phyloP scores from a whole-genome alignment of 2,888 invertebrate genomes.

The Nasonovia ribisnigri region DNA sequence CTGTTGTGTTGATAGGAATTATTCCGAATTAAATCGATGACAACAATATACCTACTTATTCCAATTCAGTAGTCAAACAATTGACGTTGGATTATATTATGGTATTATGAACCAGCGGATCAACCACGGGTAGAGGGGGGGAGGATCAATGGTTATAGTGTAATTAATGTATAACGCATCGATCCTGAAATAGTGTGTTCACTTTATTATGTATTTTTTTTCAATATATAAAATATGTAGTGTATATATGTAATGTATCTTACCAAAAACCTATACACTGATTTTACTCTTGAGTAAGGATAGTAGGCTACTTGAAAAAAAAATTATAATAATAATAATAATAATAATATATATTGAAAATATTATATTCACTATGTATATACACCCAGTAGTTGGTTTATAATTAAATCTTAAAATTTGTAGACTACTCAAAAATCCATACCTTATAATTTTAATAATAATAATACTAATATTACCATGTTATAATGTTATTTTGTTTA shows the following conservation, averaged over 20 bases:
- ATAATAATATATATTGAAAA: neutral
- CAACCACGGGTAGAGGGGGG: too few species aligned
- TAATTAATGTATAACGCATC: too few species aligned
- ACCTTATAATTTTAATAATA: too few species aligned
- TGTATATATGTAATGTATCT: neutral
- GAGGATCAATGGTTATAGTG: too few species aligned
- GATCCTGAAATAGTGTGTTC: too few species aligned
- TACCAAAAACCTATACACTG: neutral
- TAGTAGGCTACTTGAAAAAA: neutral
- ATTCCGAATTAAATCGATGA: conserved; percentile 12
- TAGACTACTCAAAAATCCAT: neutral
- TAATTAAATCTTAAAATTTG: neutral
- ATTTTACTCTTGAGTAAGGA: neutral
- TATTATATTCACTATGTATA: neutral
- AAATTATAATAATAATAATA: too few species aligned
- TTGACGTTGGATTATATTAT: too few species aligned
- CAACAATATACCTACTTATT: neutral
- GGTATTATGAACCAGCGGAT: too few species aligned
- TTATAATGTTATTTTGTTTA: too few species aligned
- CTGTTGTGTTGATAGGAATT: neutral
- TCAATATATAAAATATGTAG: neutral
- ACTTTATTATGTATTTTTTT: too few species aligned
- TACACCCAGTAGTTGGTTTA: neutral
- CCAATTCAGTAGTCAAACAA: neutral
- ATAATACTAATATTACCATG: neutral